Evolutionary conservation across 2,797 vertebrate species (phyloP), one percentile per base, ranked within the genome.

Genomic region (Lepilemur ruficaudatus): DNA sequence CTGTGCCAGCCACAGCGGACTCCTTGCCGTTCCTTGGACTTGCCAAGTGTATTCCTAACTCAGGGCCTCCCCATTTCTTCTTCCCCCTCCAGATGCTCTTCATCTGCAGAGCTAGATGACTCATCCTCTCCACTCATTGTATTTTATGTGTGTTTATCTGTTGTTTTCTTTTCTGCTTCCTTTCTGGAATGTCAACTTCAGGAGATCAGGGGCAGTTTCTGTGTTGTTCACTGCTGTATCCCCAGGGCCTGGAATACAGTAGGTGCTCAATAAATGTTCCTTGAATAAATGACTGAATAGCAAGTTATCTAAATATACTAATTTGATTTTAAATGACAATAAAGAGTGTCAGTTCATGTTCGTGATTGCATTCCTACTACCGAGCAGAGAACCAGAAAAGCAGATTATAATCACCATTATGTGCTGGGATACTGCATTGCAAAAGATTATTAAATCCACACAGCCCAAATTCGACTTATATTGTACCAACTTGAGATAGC

Each of bases 121-220:
- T 80, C 18, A 35, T 65, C n/a, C 10, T 93, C 72, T 57, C 61
- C 22, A n/a, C 28, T 79, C 32, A 35, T 7, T 69, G 3, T 20
- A n/a, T 90, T 72, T 55, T 4, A n/a, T 46, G 43, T 52, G 69
- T 78, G 30, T 91, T 90, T 69, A 55, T 48, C 32, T 78, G 12
- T 9, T 72, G 7, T 61, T 87, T 63, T 81, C 13, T 85, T 91
- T 82, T 63, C 38, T 55, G 4, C n/a, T 80, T 90, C 5, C 38
- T 72, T 91, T 89, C 82, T 93, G 46, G 57, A 90, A 89, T 65
- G 20, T 61, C 72, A 89, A 84, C 63, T 48, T 96, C n/a, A 94
- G 43, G 32, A 88, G 7, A 28, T 67, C 28, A 55, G n/a, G 25
- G 50, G 18, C 18, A 76, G 41, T 73, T 86, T 89, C 38, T 41